These are phyloP conservation scores for Geophilus truncorum DNA, from an alignment of 2,888 invertebrate species.

Conservation along the genomic window DNA sequence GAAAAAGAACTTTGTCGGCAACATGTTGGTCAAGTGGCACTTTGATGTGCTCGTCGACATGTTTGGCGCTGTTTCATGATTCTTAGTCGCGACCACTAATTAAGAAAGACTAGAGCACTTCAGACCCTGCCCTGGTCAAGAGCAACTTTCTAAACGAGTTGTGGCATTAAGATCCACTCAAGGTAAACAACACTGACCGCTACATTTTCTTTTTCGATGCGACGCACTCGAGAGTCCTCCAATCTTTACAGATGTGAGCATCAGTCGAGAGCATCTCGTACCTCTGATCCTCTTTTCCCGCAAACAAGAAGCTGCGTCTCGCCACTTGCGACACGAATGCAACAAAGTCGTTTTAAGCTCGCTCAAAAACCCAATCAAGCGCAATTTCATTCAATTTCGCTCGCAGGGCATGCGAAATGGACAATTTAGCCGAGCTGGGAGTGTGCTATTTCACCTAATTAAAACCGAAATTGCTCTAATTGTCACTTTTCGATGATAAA, in stretches of 20 bases:
- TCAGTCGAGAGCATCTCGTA: not conserved
- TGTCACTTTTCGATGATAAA: not conserved
- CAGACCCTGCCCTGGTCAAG: not conserved
- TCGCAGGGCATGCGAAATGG: no score
- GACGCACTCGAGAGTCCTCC: not conserved
- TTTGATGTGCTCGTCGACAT: not conserved
- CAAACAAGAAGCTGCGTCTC: not conserved
- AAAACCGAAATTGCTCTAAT: not conserved
- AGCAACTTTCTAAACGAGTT: not conserved
- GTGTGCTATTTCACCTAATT: not conserved
- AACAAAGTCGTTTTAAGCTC: not conserved
- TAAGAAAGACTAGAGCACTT: not conserved
- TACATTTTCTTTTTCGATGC: not conserved
- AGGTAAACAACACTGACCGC: constrained; percentile 14
- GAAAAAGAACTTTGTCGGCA: not conserved
- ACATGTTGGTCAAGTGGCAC: not conserved
- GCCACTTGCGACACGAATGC: not conserved
- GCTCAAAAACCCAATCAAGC: not conserved
- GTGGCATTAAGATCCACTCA: constrained; percentile 2
- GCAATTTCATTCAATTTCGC: not conserved
- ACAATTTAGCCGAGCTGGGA: no score
- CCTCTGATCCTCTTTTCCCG: not conserved
- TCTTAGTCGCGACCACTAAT: constrained; percentile 3
- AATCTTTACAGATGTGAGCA: constrained; percentile 4
- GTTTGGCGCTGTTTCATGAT: constrained; percentile 17